Evolutionary conservation across 1,140 invertebrate genomes (phyloP).

Genomic region (Meloidogyne hapla): DNA sequence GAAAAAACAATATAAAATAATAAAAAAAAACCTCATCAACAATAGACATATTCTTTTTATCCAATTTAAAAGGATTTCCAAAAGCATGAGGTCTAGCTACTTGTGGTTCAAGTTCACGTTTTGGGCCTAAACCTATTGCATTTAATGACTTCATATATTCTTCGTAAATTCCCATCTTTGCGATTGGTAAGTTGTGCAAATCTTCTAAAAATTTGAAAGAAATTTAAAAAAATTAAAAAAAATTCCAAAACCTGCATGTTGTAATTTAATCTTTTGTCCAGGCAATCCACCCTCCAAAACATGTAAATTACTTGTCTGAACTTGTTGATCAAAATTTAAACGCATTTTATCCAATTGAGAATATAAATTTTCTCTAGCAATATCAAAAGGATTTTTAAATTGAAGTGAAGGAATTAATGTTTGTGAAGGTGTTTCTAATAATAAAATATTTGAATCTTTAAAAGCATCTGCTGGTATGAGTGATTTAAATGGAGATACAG

Average conservation of each 20-base stretch:
- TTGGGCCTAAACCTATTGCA: constrained; percentile 49
- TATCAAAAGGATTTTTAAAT: constrained; percentile 93
- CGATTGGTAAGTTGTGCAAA: constrained; percentile 51
- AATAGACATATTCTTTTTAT: constrained; percentile 54
- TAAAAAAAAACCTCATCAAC: constrained; percentile 54
- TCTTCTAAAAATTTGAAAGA: constrained; percentile 54
- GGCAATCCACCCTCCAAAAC: constrained; percentile 57
- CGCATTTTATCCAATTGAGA: constrained; percentile 91
- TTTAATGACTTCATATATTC: constrained; percentile 50
- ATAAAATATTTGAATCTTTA: constrained; percentile 11
- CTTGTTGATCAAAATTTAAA: constrained; percentile 85
- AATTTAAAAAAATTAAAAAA: constrained; percentile 5
- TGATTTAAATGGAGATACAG: constrained; percentile 6
- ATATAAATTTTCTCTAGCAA: constrained; percentile 80
- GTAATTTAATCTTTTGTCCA: constrained; percentile 68
- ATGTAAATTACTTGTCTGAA: constrained; percentile 68
- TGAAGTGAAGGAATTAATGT: constrained; percentile 66
- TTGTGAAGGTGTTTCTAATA: constrained; percentile 4
- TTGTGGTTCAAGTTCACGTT: constrained; percentile 55
- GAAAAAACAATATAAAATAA: too few species aligned
- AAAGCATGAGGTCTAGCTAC: constrained; percentile 53
- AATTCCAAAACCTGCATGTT: constrained; percentile 73
- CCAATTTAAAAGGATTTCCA: constrained; percentile 61
- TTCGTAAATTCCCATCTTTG: constrained; percentile 59
- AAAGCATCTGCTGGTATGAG: constrained; percentile 11